Conservation (phyloP, 2,888 invertebrate species). For the Melanchra persicariae region DNA sequence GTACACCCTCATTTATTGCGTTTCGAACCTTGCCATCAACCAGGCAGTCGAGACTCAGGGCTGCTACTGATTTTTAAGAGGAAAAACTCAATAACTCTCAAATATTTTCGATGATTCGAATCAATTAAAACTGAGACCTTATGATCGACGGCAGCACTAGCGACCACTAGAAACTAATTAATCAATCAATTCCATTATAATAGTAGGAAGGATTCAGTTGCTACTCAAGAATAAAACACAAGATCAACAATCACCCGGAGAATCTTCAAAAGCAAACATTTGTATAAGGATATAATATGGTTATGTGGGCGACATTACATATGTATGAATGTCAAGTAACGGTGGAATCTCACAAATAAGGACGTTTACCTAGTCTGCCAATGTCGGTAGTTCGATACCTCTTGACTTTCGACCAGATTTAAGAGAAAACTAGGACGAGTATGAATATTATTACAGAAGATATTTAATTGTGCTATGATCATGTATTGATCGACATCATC, state of each 20-base stretch:
- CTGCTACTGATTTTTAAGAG: neutral
- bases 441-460: neutral
- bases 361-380: conserved; percentile 29
- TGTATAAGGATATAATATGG: conserved; percentile 37
- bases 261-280: conserved; percentile 41
- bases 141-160: too few relatives aligned
- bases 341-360: conserved; percentile 48
- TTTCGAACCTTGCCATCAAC: too few relatives aligned
- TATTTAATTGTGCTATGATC: neutral
- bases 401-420: conserved; percentile 22
- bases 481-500: too few relatives aligned
- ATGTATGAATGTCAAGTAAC: conserved; percentile 57
- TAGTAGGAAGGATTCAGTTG: too few relatives aligned
- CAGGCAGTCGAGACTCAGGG: too few relatives aligned
- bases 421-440: conserved; percentile 4
- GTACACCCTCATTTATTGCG: too few relatives aligned
- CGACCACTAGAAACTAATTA: too few relatives aligned
- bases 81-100: neutral
- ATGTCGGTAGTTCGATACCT: conserved; percentile 1
- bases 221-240: neutral
- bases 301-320: conserved; percentile 37
- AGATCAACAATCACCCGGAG: conserved; percentile 6
- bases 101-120: too few relatives aligned
- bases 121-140: too few relatives aligned
- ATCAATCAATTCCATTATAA: conserved; percentile 2